A percentile compares a stretch with the other conserved stretches of the same genome.
These are phyloP conservation scores for Panthera leo DNA, from an alignment of 2,113 vertebrate species.

Conservation along the genomic window DNA sequence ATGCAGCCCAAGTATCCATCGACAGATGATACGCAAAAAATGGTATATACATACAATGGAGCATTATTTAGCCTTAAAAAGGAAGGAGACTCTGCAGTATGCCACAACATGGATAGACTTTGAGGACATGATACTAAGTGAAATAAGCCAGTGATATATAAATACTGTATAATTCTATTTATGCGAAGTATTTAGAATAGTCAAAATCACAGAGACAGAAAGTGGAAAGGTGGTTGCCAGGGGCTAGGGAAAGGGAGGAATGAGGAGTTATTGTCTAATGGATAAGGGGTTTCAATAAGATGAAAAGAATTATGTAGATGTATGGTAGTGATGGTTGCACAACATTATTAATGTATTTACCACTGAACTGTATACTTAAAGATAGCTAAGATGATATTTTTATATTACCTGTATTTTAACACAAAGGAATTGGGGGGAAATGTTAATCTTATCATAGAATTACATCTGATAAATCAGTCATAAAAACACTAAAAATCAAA, in stretches of 20 bases:
- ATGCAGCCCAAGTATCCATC: not conserved
- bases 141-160: not conserved
- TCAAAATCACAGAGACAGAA: not conserved
- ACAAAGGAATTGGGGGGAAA: not conserved
- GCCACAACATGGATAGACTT: not conserved
- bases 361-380: not conserved
- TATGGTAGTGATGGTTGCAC: not conserved
- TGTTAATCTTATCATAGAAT: not conserved
- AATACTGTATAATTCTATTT: not conserved
- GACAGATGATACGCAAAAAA: not conserved
- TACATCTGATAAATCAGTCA: not conserved
- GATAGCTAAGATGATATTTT: not conserved
- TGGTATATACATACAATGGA: not conserved
- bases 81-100: not conserved
- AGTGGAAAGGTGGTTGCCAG: not conserved
- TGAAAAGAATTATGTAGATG: not conserved
- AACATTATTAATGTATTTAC: not conserved
- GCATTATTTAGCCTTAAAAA: not conserved
- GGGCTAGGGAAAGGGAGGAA: not conserved
- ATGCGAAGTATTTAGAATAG: not conserved
- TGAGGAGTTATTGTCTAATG: not conserved
- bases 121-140: not conserved
- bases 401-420: not conserved
- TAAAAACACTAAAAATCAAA: not conserved
- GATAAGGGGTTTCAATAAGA: not conserved